Conservation (phyloP, 2,888 invertebrate species). For the Trichacis sp. region DNA sequence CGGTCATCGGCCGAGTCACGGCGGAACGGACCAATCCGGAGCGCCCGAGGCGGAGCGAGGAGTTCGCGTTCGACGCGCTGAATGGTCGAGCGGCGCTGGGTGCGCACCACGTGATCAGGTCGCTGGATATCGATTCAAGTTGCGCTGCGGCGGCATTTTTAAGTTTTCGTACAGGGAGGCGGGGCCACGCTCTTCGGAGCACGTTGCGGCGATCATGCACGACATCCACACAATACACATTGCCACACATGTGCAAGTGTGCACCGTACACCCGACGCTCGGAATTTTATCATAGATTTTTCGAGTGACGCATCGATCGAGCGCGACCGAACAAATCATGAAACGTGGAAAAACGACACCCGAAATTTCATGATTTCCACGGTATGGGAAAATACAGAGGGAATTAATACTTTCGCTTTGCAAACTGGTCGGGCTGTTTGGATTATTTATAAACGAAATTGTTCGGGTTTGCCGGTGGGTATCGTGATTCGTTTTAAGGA, state of each 20-base stretch:
- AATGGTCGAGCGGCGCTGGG: slow-evolving; percentile 63
- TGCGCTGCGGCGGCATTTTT: slow-evolving; percentile 84
- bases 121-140: slow-evolving; percentile 82
- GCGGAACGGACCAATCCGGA: slow-evolving; percentile 26
- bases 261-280: too few species aligned
- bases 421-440: too few species aligned
- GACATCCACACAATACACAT: slow-evolving; percentile 26
- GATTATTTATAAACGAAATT: too few species aligned
- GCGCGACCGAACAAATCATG: slow-evolving; percentile 31
- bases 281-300: slow-evolving; percentile 40
- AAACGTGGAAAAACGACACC: slow-evolving; percentile 22
- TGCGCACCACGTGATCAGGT: slow-evolving; percentile 71
- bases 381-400: too few species aligned
- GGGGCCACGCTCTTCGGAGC: slow-evolving; percentile 51
- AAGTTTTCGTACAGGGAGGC: slow-evolving; percentile 72
- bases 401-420: too few species aligned
- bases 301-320: slow-evolving; percentile 37
- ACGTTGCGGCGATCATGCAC: slow-evolving; percentile 5
- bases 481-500: too few species aligned
- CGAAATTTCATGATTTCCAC: slow-evolving; percentile 22
- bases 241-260: too few species aligned
- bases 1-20: not conserved
- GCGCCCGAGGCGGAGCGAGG: slow-evolving; percentile 46
- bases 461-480: too few species aligned
- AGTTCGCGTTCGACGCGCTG: slow-evolving; percentile 26